Percentiles rank a stretch among this genome's conserved stretches.
phyloP scores from a whole-genome alignment of 2,113 vertebrate species.

The Eptesicus fuscus region DNA sequence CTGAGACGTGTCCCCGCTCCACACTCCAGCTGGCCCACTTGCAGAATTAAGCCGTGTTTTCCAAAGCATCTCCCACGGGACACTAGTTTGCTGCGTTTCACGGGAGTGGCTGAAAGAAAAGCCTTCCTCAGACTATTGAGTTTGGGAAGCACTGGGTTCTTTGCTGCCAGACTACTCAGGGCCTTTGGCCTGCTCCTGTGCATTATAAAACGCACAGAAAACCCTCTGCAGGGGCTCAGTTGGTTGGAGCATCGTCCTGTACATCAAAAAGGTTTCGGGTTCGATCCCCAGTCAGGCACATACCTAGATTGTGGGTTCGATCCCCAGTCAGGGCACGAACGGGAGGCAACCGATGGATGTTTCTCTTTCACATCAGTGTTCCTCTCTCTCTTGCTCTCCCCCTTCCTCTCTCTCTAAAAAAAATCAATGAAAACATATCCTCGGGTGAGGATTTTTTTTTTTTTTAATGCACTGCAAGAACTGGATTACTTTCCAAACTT shows the following conservation, averaged over 20 bases:
- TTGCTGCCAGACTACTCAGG: not conserved
- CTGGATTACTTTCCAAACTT: not conserved
- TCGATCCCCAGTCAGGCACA: too few species aligned
- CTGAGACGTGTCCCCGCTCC: not conserved
- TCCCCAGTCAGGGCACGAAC: not conserved
- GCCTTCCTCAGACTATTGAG: too few species aligned
- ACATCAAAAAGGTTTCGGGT: not conserved
- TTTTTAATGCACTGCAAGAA: not conserved
- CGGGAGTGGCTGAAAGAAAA: not conserved
- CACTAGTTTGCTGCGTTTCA: not conserved
- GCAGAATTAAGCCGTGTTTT: not conserved
- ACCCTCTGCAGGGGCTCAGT: not conserved
- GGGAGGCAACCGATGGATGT: not conserved
- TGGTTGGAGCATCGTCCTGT: not conserved
- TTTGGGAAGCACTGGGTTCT: not conserved
- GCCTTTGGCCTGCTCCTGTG: not conserved
- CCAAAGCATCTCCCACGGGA: not conserved
- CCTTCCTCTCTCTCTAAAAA: not conserved
- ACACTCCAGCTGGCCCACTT: not conserved
- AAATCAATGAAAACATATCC: not conserved
- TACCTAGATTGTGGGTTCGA: too few species aligned
- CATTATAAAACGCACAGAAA: not conserved
- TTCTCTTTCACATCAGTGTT: not conserved
- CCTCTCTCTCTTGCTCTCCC: too few species aligned
- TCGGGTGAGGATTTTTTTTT: not conserved